Conservation (phyloP, 2,797 vertebrate genomes). For the Sebastes glaucus region DNA sequence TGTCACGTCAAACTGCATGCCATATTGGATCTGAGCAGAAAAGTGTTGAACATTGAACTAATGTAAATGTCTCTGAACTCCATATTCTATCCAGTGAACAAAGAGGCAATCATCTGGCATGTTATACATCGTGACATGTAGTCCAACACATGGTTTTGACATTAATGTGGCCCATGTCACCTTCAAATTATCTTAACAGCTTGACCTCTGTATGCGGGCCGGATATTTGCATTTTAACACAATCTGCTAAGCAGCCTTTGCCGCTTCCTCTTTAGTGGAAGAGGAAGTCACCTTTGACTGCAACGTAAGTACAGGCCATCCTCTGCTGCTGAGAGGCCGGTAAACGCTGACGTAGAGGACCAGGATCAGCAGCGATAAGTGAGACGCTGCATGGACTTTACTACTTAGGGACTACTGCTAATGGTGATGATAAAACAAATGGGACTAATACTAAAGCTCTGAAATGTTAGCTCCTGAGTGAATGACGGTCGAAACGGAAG, state of each 20-base stretch:
- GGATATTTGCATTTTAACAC: constrained; percentile 40
- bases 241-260: constrained; percentile 7
- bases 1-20: background rate
- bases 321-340: background rate
- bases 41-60: background rate
- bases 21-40: background rate
- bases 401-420: background rate
- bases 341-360: background rate
- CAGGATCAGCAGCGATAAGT: constrained; percentile 19
- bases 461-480: background rate
- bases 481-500: constrained; percentile 1
- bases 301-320: background rate
- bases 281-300: constrained; percentile 48
- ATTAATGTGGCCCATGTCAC: background rate
- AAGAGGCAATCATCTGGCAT: background rate
- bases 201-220: constrained; percentile 1
- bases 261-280: constrained; percentile 35
- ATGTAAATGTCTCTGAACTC: background rate
- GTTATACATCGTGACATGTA: constrained; percentile 5
- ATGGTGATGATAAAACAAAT: background rate
- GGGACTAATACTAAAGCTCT: constrained; percentile 7
- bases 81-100: background rate
- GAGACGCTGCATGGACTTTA: background rate
- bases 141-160: constrained; percentile 1
- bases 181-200: background rate